Evolutionary conservation across 2,888 invertebrate genomes (phyloP), one percentile per base, ranked within the genome.

Genomic region (Drosophila cracens): DNA sequence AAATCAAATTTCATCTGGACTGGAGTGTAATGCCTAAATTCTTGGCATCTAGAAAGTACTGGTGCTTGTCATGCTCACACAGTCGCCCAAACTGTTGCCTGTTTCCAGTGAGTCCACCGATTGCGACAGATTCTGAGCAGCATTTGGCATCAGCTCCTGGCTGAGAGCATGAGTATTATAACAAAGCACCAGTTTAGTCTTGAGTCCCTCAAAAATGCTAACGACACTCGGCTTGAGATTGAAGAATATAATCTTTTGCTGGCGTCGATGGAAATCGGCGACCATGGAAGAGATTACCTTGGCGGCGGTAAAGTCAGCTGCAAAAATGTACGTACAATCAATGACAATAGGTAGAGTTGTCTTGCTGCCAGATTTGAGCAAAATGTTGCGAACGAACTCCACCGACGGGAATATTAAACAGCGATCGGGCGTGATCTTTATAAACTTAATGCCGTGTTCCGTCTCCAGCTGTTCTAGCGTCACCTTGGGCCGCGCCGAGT

Each of bases 351-450:
- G 97, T 70, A 96, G 89, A 1, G 85, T 77, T 4, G 90, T 83
- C 48, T 95, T 95, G n/a, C 94, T 93, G 74, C 97, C 96, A 87
- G 96, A 96, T 93, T 98, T 97, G 68, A 96, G 96, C 56, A 98
- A 97, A 76, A 97, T 94, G 90, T 96, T 96, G 73, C 97, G 94
- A 72, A 98, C 97, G 93, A 98, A 97, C 93, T 97, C 97, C 71
- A 97, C 97, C 0, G 97, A 97, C n/a, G 98, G 98, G 93, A 98
- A 98, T 92, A 97, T 97, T 51, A 98, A 94, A 92, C 97, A 97
- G 76, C 97, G 95, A 93, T 97, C 97, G 11, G 97, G 97, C 36
- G 97, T 97, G 75, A 97, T 94, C 95, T 97, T 96, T 56, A 97
- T 94, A 93, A 97, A 97, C 87, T 96, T 96, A 43, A 95, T 94